Evolutionary conservation across 2,113 vertebrate genomes (phyloP).

Genomic region (Hepsetus odoe): DNA sequence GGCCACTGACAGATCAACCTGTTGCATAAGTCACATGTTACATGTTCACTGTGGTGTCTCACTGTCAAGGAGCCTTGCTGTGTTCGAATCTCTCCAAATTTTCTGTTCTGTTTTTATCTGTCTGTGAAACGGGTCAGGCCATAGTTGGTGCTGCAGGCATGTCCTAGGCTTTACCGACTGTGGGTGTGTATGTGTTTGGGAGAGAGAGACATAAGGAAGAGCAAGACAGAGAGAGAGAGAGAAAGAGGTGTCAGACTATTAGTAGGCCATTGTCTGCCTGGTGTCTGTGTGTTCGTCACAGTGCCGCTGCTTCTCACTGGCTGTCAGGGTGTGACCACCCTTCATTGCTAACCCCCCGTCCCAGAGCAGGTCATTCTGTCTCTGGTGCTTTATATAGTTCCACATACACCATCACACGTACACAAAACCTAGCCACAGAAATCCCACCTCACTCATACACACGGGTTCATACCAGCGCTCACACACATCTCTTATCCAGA

Average conservation of each 20-base stretch:
- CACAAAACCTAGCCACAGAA: background rate
- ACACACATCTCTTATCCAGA: constrained; percentile 38
- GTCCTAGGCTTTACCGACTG: constrained; percentile 8
- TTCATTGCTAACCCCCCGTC: constrained; percentile 22
- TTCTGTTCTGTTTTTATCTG: background rate
- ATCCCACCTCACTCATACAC: background rate
- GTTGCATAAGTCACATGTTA: background rate
- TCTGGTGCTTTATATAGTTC: constrained; percentile 39
- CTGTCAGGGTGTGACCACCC: constrained; percentile 34
- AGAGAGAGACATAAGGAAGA: background rate
- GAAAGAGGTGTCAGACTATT: constrained; percentile 62
- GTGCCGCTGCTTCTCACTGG: constrained; percentile 60
- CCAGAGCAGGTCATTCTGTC: constrained; percentile 45
- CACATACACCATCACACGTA: constrained; percentile 21
- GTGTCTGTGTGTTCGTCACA: constrained; percentile 67
- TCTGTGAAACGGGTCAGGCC: constrained; percentile 17
- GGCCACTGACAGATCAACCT: background rate
- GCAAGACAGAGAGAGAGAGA: constrained; percentile 34
- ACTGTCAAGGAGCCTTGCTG: background rate
- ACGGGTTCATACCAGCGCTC: background rate
- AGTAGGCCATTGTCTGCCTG: constrained; percentile 75
- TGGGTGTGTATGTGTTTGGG: constrained; percentile 28
- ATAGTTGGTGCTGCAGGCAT: background rate
- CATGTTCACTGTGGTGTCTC: background rate
- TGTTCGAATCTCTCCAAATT: background rate